Conservation (phyloP, 2,113 vertebrate genomes). For the Aix galericulata region DNA sequence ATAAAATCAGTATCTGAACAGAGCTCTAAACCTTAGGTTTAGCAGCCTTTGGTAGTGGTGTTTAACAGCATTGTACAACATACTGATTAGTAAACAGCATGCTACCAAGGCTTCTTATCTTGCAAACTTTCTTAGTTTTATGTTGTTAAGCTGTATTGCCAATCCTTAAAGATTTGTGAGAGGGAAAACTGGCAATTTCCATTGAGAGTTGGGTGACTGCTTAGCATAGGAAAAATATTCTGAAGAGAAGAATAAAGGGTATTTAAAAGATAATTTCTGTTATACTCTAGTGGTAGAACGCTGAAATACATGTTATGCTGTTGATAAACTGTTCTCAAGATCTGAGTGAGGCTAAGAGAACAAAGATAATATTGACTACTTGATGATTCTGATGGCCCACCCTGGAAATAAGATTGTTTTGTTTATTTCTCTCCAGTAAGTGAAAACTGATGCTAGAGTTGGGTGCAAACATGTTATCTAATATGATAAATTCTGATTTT, state of each 20-base stretch:
- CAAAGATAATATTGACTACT: neutral
- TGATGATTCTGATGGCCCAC: neutral
- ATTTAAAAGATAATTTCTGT: neutral
- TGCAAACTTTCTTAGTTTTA: neutral
- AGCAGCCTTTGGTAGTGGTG: neutral
- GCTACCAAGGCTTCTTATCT: neutral
- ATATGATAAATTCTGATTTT: neutral
- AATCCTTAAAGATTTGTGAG: neutral
- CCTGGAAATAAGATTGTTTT: neutral
- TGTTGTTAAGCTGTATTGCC: neutral
- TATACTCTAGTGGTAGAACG: neutral
- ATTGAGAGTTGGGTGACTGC: neutral
- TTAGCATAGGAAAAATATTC: neutral
- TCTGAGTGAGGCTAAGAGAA: neutral
- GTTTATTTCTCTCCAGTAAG: neutral
- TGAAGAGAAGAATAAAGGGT: fast-evolving
- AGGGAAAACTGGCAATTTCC: neutral
- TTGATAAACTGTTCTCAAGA: neutral
- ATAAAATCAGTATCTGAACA: neutral
- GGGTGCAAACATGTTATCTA: neutral
- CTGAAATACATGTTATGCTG: neutral
- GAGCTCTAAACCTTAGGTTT: neutral
- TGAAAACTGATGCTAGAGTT: neutral
- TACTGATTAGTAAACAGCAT: neutral
- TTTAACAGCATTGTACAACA: neutral